Evolutionary conservation across 2,113 vertebrate species (phyloP), one percentile per base, ranked within the genome.

Genomic region (Steatornis caripensis): DNA sequence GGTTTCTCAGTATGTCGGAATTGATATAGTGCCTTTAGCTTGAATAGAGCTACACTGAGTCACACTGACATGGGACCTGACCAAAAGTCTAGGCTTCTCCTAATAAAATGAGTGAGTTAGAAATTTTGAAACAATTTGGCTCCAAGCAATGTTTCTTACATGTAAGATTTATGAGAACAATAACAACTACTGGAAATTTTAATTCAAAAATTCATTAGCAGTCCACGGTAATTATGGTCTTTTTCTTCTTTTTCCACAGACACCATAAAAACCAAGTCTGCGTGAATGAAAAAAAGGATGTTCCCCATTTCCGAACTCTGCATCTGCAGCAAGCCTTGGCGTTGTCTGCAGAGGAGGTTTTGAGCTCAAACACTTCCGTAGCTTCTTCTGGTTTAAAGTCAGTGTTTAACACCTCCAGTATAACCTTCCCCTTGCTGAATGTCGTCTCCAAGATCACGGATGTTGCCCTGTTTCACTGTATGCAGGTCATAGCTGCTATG

Each of bases 171-270:
- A 91, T 65, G 65, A 91, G 69, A 87, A 76, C 32, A 68, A 49
- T 72, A 94, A 70, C 29, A 68, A 75, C 49, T 24, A 57, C 84
- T 91, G 87, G 76, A 91, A 93, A 91, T 41, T 91, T 94, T 79
- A 95, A 84, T 89, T 89, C 70, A 96, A 91, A 95, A 93, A 96
- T 82, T 94, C 81, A 94, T 95, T 95, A 94, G 71, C 37, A 93
- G 36, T 71, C 45, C 53, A 70, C 17, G 32, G n/a, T 62, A 79
- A 84, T 84, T 15, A 79, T 10, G 12, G 45, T 55, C 26, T 16
- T 78, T 90, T 91, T 95, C 79, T 84, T 87, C 58, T 77, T 92
- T 91, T 87, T 93, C 49, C 51, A 80, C 39, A 88, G 80, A 90
- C 37, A 54, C 15, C 39, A 57, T 48, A 75, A 78, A 94, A 78